Percentiles rank a stretch among this genome's conserved stretches.
phyloP scores from a whole-genome alignment of 2,888 invertebrate genomes.

The Drosophila atroscutellata region DNA sequence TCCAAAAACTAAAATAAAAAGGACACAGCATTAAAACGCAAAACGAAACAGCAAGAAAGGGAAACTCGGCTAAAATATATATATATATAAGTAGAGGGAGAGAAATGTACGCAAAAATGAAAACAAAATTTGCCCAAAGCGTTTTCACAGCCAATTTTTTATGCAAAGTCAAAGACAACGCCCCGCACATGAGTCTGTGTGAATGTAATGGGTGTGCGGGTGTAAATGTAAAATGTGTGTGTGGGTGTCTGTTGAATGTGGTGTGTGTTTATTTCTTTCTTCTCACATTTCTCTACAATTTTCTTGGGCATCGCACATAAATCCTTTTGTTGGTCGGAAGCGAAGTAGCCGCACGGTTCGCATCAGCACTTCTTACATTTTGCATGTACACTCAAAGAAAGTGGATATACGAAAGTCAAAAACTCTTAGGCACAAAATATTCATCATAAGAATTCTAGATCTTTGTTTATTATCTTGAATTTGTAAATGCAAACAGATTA shows the following conservation, averaged over 20 bases:
- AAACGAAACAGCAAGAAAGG: conserved; percentile 41
- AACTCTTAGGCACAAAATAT: background rate
- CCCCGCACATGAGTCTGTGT: conserved; percentile 16
- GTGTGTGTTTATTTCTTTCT: conserved; percentile 30
- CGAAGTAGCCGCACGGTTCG: conserved; percentile 32
- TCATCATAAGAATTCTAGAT: background rate
- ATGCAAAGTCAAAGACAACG: conserved; percentile 77
- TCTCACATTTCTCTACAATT: conserved; percentile 39
- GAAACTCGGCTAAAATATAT: conserved; percentile 39
- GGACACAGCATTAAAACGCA: conserved; percentile 44
- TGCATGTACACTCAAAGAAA: conserved; percentile 9
- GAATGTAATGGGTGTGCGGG: background rate
- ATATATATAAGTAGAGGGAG: conserved; percentile 27
- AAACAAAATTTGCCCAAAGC: conserved; percentile 78
- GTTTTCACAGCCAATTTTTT: conserved; percentile 81
- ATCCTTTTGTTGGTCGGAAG: conserved; percentile 67
- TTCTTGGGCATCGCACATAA: conserved; percentile 69
- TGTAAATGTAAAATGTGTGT: conserved; percentile 1
- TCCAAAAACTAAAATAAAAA: conserved; percentile 31
- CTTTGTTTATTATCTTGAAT: background rate
- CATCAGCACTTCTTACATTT: conserved; percentile 31
- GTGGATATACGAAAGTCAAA: background rate
- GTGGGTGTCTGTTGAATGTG: conserved; percentile 8
- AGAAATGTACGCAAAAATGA: conserved; percentile 59
- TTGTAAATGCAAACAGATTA: background rate